These are phyloP conservation scores for Passerina amoena DNA, from an alignment of 2,113 vertebrate genomes.

Conservation along the genomic window DNA sequence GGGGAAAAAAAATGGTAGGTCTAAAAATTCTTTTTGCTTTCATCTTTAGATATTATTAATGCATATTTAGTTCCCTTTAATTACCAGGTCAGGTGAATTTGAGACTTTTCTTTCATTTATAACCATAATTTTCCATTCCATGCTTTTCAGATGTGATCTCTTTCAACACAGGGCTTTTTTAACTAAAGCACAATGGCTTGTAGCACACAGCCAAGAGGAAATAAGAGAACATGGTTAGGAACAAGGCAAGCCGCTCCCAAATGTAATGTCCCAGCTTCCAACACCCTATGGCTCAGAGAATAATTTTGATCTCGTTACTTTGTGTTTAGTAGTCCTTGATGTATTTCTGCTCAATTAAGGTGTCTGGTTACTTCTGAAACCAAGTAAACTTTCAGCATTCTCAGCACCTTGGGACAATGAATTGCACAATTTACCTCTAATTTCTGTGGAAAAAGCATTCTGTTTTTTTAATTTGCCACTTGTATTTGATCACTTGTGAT, in stretches of 20 bases:
- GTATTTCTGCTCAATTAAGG: not conserved
- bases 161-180: not conserved
- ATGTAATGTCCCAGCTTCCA: not conserved
- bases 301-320: not conserved
- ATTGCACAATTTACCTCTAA: not conserved
- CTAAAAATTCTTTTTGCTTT: not conserved
- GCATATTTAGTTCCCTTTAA: not conserved
- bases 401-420: not conserved
- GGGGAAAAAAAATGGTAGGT: not conserved
- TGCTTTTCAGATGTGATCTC: not conserved
- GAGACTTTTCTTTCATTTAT: not conserved
- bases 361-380: not conserved
- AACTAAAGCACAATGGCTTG: not conserved
- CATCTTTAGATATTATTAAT: not conserved
- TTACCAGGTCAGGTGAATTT: not conserved
- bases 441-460: not conserved
- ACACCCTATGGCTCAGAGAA: not conserved
- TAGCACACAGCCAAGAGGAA: not conserved
- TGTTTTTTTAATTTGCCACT: not conserved
- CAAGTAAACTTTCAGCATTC: not conserved
- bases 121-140: not conserved
- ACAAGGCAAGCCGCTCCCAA: not conserved
- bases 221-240: not conserved
- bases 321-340: not conserved
- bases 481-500: not conserved